A percentile compares a stretch with the other conserved stretches of the same genome.
Evolutionary conservation across 2,888 invertebrate species (phyloP).

Genomic region (Cacoxenus indagator): DNA sequence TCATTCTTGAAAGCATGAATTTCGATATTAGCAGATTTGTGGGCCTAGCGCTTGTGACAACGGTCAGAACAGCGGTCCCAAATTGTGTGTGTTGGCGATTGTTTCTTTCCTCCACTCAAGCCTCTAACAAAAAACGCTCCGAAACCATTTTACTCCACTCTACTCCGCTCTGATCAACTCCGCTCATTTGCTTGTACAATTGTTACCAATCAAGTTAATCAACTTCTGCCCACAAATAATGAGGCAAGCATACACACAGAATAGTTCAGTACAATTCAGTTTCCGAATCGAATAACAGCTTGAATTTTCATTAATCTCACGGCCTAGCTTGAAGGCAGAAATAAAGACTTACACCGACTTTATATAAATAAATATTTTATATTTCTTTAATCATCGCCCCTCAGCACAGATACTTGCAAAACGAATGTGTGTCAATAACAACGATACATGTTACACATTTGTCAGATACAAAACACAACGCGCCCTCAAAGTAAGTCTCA

Average conservation of each 20-base stretch:
- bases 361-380: too few relatives aligned
- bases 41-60: neutral
- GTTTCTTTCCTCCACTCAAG: conserved; percentile 29
- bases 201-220: conserved; percentile 64
- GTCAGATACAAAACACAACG: conserved; percentile 24
- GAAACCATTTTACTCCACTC: too few relatives aligned
- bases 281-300: neutral
- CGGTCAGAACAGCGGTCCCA: neutral
- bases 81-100: conserved; percentile 53
- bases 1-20: conserved; percentile 22
- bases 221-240: conserved; percentile 55
- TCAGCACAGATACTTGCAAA: neutral
- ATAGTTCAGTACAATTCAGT: neutral
- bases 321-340: conserved; percentile 29
- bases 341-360: conserved; percentile 26
- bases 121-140: too few relatives aligned
- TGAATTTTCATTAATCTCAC: neutral
- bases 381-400: neutral
- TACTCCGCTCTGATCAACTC: neutral
- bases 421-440: conserved; percentile 58
- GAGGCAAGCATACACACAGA: neutral
- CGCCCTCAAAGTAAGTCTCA: neutral
- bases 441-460: conserved; percentile 48
- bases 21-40: conserved; percentile 3
- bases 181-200: neutral